Evolutionary conservation across 2,113 vertebrate genomes (phyloP), one percentile per base, ranked within the genome.

Genomic region (Copsychus sechellarum): DNA sequence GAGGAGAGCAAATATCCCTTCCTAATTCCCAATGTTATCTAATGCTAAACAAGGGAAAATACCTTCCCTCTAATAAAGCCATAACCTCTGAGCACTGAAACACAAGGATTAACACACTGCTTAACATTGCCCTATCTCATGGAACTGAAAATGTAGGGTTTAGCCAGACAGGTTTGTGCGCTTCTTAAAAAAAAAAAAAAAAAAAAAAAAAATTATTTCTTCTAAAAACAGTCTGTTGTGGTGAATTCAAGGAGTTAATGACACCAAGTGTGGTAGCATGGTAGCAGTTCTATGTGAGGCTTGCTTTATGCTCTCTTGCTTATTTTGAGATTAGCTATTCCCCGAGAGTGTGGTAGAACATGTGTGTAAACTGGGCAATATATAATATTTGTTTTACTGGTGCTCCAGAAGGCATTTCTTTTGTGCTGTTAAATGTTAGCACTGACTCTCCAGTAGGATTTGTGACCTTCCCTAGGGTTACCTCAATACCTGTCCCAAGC

Each of bases 301-400:
- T 50, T 88, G 2, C 2, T 86, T 88, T 51, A 11, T 47, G 5
- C 1, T 65, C 6, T n/a, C 11, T 33, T 71, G 12, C 67, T 50
- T 62, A 43, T 54, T 57, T 82, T 48, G 25, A 28, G 18, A 58
- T 84, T 66, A 45, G 5, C 14, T 78, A 2, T 78, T 84, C 33
- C 34, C 13, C 16, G 12, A 48, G 4, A 36, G 12, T 20, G 58
- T 1, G 5, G 25, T n/a, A 65, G 33, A 83, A 21, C 17, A 2
- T 1, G 1, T 33, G 31, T 34, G 12, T 57, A 29, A 86, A 0
- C 1, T 57, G 20, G 14, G 3, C 14, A 53, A 45, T 54, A 14
- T 12, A n/a, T 2, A 54, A 24, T 56, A 47, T n/a, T 82, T 54
- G 9, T 40, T 38, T 24, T 7, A 40, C 8, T 29, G 4, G 11